phyloP scores from a whole-genome alignment of 2,888 invertebrate genomes.

The Drosophila barbarae region DNA sequence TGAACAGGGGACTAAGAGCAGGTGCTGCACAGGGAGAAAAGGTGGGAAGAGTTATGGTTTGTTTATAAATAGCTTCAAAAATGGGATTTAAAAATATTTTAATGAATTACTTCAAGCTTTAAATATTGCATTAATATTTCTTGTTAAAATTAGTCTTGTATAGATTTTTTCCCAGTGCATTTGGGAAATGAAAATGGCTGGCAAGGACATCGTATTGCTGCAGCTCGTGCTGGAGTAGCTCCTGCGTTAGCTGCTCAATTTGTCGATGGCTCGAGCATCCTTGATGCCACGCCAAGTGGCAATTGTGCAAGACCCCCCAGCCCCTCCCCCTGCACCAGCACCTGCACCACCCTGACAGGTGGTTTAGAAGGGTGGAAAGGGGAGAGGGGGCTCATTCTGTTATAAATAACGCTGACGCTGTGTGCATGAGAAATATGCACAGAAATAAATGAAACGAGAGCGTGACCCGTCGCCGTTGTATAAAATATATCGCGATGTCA shows the following conservation, averaged over 20 bases:
- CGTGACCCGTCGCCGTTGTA: slow-evolving; percentile 31
- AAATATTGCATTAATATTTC: no score
- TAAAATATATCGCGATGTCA: slow-evolving; percentile 35
- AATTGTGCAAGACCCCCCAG: slow-evolving; percentile 17
- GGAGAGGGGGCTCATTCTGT: neutral
- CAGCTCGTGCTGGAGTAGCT: slow-evolving; percentile 14
- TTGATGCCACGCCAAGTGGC: slow-evolving; percentile 25
- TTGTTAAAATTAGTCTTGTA: fast-evolving
- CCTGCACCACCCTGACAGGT: slow-evolving; percentile 12
- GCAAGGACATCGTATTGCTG: neutral
- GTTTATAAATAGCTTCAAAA: neutral
- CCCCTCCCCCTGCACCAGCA: neutral
- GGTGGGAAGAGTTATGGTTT: neutral
- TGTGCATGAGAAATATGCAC: slow-evolving; percentile 46
- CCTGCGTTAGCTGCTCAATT: slow-evolving; percentile 33
- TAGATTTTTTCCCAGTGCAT: neutral
- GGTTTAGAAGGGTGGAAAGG: slow-evolving; percentile 8
- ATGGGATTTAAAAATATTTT: neutral
- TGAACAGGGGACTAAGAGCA: neutral
- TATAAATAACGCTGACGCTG: slow-evolving; percentile 60
- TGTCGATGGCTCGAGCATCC: slow-evolving; percentile 27
- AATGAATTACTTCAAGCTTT: neutral
- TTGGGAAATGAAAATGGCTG: neutral
- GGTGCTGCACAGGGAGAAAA: neutral
- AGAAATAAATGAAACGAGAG: slow-evolving; percentile 54